Conservation (phyloP, 2,888 invertebrate species). For the Mimachlamys varia region DNA sequence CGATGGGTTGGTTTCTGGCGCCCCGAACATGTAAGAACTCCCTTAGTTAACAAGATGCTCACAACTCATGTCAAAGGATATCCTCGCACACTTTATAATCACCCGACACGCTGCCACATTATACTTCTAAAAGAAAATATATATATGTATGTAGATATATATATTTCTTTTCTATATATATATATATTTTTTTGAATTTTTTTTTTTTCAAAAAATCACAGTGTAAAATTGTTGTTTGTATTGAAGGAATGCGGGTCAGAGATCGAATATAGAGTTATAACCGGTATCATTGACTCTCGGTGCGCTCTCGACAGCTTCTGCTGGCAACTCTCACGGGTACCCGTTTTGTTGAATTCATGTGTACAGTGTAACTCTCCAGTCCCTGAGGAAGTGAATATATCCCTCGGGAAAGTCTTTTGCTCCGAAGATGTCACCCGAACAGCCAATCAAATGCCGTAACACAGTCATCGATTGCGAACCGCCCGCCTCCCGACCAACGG, state of each 20-base stretch:
- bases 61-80: conserved; percentile 25
- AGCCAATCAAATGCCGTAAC: conserved; percentile 58
- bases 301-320: conserved; percentile 67
- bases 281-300: conserved; percentile 59
- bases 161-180: conserved; percentile 14
- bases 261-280: not conserved
- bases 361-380: conserved; percentile 65
- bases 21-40: conserved; percentile 49
- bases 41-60: conserved; percentile 43
- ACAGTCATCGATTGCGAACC: conserved; percentile 42
- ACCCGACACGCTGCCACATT: not conserved
- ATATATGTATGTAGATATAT: not conserved
- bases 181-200: not conserved
- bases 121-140: conserved; percentile 23
- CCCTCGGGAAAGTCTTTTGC: conserved; percentile 65
- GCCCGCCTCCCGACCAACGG: conserved; percentile 53
- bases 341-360: conserved; percentile 78
- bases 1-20: conserved; percentile 41
- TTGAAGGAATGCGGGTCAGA: conserved; percentile 23
- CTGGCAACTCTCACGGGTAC: conserved; percentile 74
- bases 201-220: conserved; percentile 6
- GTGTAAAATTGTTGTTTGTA: conserved; percentile 31
- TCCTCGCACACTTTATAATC: conserved; percentile 37
- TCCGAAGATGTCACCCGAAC: conserved; percentile 54
- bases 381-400: conserved; percentile 64